phyloP scores from a whole-genome alignment of 2,113 vertebrate genomes.

The Etheostoma spectabile region DNA sequence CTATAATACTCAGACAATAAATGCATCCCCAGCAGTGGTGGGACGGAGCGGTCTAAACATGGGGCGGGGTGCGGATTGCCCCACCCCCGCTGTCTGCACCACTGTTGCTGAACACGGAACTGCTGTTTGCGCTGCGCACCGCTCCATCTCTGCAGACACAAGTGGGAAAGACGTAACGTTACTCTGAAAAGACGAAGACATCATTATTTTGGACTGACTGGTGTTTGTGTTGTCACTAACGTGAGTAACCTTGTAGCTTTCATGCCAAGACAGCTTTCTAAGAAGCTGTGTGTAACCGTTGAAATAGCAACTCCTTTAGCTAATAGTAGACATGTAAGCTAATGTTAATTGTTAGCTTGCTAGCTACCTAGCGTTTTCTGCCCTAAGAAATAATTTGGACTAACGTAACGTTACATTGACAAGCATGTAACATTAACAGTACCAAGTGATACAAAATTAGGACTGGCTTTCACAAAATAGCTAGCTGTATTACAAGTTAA shows the following conservation, averaged over 20 bases:
- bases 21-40: background rate
- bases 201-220: conserved; percentile 21
- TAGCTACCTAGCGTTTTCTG: conserved; percentile 44
- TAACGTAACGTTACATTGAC: background rate
- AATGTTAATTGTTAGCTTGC: conserved; percentile 22
- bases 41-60: background rate
- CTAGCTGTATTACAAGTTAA: background rate
- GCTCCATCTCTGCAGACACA: conserved; percentile 40
- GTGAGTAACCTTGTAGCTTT: conserved; percentile 58
- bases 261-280: background rate
- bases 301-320: background rate
- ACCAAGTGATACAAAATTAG: background rate
- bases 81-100: conserved; percentile 35
- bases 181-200: conserved; percentile 18
- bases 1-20: background rate
- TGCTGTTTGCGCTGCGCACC: conserved; percentile 37
- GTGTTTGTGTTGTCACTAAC: conserved; percentile 21
- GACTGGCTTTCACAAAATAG: background rate
- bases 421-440: background rate
- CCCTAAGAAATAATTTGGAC: background rate
- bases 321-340: background rate
- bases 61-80: conserved; percentile 24
- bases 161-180: conserved; percentile 1
- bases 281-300: background rate
- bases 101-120: conserved; percentile 64